phyloP scores from a whole-genome alignment of 2,888 invertebrate species.

The Melanostoma mellinum region DNA sequence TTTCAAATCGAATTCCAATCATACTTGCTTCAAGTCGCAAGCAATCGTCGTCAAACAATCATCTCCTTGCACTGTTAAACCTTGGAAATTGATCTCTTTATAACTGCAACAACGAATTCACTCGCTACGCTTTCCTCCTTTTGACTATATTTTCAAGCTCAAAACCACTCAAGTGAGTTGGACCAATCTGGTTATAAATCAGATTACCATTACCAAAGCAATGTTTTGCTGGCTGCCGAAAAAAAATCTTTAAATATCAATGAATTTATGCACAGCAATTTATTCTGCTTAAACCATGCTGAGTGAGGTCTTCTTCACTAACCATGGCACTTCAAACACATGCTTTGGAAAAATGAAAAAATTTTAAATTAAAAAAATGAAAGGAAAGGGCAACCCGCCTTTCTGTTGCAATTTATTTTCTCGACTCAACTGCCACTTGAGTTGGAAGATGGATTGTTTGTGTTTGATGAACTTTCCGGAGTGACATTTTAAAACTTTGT shows the following conservation, averaged over 20 bases:
- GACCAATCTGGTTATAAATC: conserved; percentile 6
- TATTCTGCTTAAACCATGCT: conserved; percentile 6
- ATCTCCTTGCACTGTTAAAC: too few relatives aligned
- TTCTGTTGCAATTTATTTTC: conserved; percentile 33
- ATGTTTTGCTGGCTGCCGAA: not conserved
- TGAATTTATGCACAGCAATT: not conserved
- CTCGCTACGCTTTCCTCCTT: too few relatives aligned
- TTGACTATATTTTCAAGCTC: too few relatives aligned
- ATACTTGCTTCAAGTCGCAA: too few relatives aligned
- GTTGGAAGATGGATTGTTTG: conserved; percentile 44
- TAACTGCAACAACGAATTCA: too few relatives aligned
- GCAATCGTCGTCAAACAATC: too few relatives aligned
- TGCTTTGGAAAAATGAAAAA: too few relatives aligned
- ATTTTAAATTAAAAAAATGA: not conserved
- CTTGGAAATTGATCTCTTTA: too few relatives aligned
- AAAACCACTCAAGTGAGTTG: too few relatives aligned
- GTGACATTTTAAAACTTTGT: conserved; percentile 59
- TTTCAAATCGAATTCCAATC: too few relatives aligned
- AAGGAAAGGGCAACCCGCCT: conserved; percentile 10
- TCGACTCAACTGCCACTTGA: conserved; percentile 11
- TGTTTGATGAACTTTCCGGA: conserved; percentile 51
- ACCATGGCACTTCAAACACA: conserved; percentile 3
- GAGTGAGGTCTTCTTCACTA: not conserved
- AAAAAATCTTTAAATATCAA: conserved; percentile 9
- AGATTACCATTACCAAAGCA: conserved; percentile 7